Conservation (phyloP, 2,888 invertebrate species). For the Polietes domitor region DNA sequence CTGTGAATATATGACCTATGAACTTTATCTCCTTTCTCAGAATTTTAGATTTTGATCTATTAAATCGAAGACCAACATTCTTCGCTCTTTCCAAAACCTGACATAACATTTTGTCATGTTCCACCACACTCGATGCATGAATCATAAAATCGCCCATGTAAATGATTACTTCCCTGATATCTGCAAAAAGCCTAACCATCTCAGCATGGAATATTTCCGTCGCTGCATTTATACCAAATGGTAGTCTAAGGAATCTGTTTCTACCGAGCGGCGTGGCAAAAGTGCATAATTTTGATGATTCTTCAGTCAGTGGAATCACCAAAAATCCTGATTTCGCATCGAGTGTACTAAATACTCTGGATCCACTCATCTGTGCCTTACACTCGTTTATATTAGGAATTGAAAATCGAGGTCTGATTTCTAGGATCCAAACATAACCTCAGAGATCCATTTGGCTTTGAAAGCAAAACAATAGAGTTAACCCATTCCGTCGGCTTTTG, state of each 20-base stretch:
- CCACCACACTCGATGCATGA: neutral
- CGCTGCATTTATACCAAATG: constrained; percentile 62
- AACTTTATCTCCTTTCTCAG: constrained; percentile 44
- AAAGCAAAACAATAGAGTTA: constrained; percentile 50
- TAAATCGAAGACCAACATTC: constrained; percentile 57
- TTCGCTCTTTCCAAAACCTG: constrained; percentile 54
- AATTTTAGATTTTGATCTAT: constrained; percentile 48
- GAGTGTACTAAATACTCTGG: no score
- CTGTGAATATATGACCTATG: constrained; percentile 49
- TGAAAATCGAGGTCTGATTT: no score
- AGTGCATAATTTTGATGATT: constrained; percentile 64
- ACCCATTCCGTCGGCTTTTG: neutral
- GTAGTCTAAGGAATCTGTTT: constrained; percentile 44
- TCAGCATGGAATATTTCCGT: constrained; percentile 61
- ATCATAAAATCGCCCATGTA: no score
- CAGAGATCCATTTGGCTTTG: constrained; percentile 61
- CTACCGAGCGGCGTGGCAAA: constrained; percentile 69
- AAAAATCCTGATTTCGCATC: no score
- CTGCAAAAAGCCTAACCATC: constrained; percentile 55
- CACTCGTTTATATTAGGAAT: no score
- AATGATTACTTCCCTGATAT: constrained; percentile 51
- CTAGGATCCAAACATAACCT: no score
- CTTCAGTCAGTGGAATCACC: constrained; percentile 56
- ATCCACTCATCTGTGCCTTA: constrained; percentile 21
- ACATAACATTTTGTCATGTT: constrained; percentile 47